Conservation (phyloP, 2,797 vertebrate species). For the Pipistrellus pygmaeus region DNA sequence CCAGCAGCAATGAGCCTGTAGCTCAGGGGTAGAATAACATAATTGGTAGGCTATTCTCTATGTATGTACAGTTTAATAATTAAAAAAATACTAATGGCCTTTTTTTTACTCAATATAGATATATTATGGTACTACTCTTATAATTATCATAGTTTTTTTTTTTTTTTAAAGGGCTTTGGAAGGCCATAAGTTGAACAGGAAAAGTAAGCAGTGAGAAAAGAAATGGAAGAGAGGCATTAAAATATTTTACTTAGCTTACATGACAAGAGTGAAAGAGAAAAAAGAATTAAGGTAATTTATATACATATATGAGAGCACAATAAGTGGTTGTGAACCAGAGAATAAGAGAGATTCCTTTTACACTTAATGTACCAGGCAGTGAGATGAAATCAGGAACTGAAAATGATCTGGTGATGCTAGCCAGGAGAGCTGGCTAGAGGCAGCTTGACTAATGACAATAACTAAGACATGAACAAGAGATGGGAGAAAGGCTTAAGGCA, state of each 20-base stretch:
- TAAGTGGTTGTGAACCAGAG: background rate
- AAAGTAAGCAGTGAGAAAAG: background rate
- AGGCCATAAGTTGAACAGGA: background rate
- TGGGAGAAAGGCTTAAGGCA: background rate
- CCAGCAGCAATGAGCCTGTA: background rate
- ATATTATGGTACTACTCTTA: background rate
- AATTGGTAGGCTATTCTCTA: constrained; percentile 24
- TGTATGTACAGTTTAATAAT: background rate
- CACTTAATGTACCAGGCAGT: background rate
- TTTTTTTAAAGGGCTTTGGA: background rate
- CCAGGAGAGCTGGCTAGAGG: background rate
- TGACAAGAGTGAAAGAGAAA: background rate
- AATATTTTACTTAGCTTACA: constrained; percentile 26
- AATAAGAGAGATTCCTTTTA: background rate
- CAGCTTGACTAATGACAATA: background rate
- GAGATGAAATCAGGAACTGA: background rate
- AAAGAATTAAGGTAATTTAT: background rate
- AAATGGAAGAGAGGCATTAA: background rate
- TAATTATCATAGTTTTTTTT: background rate
- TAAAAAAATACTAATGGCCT: background rate
- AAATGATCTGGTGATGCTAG: background rate
- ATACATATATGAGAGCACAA: background rate
- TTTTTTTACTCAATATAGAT: constrained; percentile 14
- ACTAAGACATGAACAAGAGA: background rate
- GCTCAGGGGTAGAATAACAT: background rate